phyloP scores from a whole-genome alignment of 2,113 vertebrate genomes.

The Ptychochromis oligacanthus region DNA sequence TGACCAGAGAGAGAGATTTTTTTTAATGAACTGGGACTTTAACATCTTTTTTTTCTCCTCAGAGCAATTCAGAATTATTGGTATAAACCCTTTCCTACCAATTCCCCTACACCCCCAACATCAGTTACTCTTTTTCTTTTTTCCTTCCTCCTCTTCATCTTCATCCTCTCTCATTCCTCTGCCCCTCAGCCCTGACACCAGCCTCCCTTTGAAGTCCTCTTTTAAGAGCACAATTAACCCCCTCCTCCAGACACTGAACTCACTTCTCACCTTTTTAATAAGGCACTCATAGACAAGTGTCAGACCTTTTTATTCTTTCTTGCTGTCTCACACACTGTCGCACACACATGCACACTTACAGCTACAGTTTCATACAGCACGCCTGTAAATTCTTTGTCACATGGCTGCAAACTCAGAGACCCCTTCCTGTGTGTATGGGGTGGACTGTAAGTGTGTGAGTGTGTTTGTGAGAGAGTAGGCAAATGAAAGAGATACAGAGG shows the following conservation, averaged over 20 bases:
- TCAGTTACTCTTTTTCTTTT: conserved; percentile 44
- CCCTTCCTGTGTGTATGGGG: conserved; percentile 51
- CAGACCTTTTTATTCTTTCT: conserved; percentile 49
- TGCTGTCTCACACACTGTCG: conserved; percentile 39
- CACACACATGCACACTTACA: conserved; percentile 42
- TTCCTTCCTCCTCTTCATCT: conserved; percentile 46
- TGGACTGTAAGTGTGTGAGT: conserved; percentile 31
- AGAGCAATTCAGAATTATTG: neutral
- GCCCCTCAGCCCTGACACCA: conserved; percentile 77
- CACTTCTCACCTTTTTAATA: conserved; percentile 87
- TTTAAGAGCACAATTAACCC: conserved; percentile 82
- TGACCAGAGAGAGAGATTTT: neutral
- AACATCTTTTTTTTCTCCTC: neutral
- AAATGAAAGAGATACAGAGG: conserved; percentile 49
- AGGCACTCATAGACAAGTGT: conserved; percentile 77
- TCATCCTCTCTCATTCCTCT: conserved; percentile 55
- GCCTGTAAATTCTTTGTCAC: conserved; percentile 81
- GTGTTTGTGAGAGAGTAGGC: conserved; percentile 7
- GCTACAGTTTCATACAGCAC: conserved; percentile 55
- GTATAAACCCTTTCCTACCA: neutral
- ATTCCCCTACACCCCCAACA: conserved; percentile 6
- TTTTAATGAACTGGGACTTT: neutral
- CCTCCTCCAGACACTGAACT: conserved; percentile 80
- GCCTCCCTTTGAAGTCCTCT: conserved; percentile 80
- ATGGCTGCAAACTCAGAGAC: conserved; percentile 68